These are phyloP conservation scores for Condylostylus longicornis DNA, from an alignment of 1,140 invertebrate genomes.

Conservation along the genomic window DNA sequence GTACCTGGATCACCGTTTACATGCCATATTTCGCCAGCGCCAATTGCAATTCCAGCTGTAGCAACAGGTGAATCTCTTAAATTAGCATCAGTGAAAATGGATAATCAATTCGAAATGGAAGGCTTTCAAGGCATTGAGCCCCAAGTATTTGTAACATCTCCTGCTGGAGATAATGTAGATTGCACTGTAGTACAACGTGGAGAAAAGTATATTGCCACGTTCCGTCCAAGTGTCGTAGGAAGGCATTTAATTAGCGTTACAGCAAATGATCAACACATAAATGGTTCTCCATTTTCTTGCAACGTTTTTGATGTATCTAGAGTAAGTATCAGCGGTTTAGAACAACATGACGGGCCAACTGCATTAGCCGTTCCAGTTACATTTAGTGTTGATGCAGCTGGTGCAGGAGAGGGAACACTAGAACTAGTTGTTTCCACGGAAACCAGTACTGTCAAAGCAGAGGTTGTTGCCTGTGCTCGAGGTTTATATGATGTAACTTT, in stretches of 20 bases:
- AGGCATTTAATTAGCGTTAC: constrained; percentile 68
- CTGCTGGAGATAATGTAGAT: constrained; percentile 59
- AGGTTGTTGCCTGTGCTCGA: constrained; percentile 75
- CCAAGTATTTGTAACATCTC: constrained; percentile 59
- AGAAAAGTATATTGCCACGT: constrained; percentile 54
- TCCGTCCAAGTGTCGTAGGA: constrained; percentile 70
- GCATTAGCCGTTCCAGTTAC: constrained; percentile 70
- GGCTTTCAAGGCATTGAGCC: constrained; percentile 39
- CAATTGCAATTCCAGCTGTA: constrained; percentile 32
- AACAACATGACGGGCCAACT: constrained; percentile 40
- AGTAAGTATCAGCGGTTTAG: constrained; percentile 63
- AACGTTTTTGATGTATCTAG: constrained; percentile 84
- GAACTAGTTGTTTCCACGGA: constrained; percentile 87
- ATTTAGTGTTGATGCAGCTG: constrained; percentile 86
- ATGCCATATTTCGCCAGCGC: constrained; percentile 49
- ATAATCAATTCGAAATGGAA: constrained; percentile 29
- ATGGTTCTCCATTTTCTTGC: constrained; percentile 82
- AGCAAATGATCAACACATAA: constrained; percentile 66
- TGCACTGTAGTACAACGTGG: constrained; percentile 36
- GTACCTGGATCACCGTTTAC: constrained; percentile 86
- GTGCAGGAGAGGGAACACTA: constrained; percentile 88
- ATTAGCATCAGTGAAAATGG: constrained; percentile 38
- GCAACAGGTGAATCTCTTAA: constrained; percentile 42
- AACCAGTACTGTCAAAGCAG: constrained; percentile 72
- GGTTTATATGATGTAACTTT: constrained; percentile 95